Conservation (phyloP, 2,113 vertebrate species). For the Alethe castanea region DNA sequence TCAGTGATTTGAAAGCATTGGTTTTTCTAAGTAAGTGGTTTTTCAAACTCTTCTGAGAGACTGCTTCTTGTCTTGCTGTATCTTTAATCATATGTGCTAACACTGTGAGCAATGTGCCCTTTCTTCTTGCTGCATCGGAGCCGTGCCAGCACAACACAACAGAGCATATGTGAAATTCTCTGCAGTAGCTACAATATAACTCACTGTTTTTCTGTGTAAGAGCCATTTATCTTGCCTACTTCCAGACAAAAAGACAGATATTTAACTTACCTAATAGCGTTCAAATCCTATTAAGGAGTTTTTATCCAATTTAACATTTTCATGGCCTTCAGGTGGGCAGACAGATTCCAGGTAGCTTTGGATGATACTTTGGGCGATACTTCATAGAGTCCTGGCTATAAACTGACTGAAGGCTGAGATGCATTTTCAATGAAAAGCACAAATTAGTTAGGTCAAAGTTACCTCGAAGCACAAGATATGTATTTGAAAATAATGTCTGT, state of each 20-base stretch:
- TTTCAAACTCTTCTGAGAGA: conserved; percentile 14
- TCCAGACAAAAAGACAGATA: neutral
- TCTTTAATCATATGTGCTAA: conserved; percentile 24
- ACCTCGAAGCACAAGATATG: neutral
- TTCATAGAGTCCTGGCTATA: neutral
- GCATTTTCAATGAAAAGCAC: neutral
- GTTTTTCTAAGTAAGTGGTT: conserved; percentile 55
- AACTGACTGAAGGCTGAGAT: neutral
- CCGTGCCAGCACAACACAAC: neutral
- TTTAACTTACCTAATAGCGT: neutral
- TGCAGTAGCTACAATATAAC: neutral
- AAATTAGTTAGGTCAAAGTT: neutral
- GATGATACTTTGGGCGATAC: neutral
- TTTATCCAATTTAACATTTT: neutral
- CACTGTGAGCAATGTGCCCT: conserved; percentile 12
- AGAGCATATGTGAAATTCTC: conserved; percentile 17
- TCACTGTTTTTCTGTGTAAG: neutral
- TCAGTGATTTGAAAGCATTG: conserved; percentile 41
- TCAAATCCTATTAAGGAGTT: neutral
- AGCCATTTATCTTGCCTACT: neutral
- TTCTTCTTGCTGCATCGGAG: neutral
- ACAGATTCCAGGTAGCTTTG: neutral
- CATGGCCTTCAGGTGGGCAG: neutral
- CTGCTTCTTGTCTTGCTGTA: conserved; percentile 11
- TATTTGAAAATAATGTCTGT: neutral